Conservation (phyloP, 2,113 vertebrate genomes). For the Pogonocichla stellata region DNA sequence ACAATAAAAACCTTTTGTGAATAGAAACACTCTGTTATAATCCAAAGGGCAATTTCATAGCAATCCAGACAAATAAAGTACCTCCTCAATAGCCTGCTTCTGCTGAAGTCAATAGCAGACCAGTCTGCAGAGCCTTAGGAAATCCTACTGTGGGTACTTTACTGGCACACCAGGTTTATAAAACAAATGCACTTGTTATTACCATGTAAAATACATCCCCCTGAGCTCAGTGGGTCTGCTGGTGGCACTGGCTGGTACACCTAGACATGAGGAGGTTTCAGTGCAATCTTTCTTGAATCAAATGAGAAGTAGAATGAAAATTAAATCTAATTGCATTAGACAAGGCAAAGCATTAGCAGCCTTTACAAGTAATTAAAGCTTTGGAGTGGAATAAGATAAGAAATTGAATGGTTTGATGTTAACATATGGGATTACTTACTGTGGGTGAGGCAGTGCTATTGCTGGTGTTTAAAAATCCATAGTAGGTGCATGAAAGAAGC, state of each 20-base stretch:
- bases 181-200: background rate
- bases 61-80: background rate
- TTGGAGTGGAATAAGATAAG: background rate
- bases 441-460: background rate
- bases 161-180: background rate
- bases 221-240: background rate
- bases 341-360: background rate
- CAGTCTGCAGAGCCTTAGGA: background rate
- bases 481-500: background rate
- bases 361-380: conserved; percentile 31
- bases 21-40: background rate
- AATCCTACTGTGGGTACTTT: background rate
- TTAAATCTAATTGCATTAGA: background rate
- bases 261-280: background rate
- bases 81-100: background rate
- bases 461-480: background rate
- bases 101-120: background rate
- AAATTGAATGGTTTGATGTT: background rate
- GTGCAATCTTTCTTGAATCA: background rate
- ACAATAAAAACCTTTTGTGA: background rate
- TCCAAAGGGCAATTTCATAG: background rate
- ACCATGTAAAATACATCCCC: background rate
- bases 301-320: background rate
- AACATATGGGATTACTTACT: background rate
- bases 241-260: background rate